Base-by-base conservation (phyloP, 2,888 invertebrate species). In the Oligia latruncula region DNA sequence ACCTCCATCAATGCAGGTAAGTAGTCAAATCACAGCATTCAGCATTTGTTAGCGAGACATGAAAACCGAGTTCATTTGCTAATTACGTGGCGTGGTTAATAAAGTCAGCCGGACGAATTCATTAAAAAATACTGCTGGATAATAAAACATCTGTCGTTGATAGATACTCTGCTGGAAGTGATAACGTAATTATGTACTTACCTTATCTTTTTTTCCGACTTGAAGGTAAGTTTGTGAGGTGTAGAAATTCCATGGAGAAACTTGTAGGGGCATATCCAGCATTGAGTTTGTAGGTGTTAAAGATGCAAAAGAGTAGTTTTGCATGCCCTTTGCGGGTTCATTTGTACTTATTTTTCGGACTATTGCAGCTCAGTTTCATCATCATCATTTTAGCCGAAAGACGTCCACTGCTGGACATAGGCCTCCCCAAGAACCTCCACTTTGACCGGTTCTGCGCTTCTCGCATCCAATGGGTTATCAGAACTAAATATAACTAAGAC, bases 31-130 rank as follows among this genome's bases (percentile, higher is more conserved):
- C 80, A 83, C 71, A 65, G 60, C 40, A 73, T 72, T 66, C 65
- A 29, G 40, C 35, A 62, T 77, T 71, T 64, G n/a, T 40, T 55
- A 55, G 55, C 2, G 40, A 67, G 4, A 64, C 72, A 78, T 74
- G 75, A 80, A 85, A 77, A 64, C 75, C n/a, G 60, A 74, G 78
- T 79, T 87, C 82, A 87, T 90, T 90, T 88, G 76, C 87, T 89
- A 89, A 91, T 91, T 88, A 88, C 85, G 68, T 46, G 43, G 72
- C 84, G 76, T 83, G 87, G 88, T 85, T 88, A 88, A 88, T 90
- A 87, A 87, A 85, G 80, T 79, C 79, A 81, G 79, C 1, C 66
- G 71, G 77, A 75, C 77, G 81, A 79, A 77, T 84, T 85, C 90
- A 87, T 90, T 87, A 90, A 88, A 87, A 87, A 87, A 85, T 83